Evolutionary conservation across 2,113 vertebrate species (phyloP).

Genomic region (Oryzias melastigma): DNA sequence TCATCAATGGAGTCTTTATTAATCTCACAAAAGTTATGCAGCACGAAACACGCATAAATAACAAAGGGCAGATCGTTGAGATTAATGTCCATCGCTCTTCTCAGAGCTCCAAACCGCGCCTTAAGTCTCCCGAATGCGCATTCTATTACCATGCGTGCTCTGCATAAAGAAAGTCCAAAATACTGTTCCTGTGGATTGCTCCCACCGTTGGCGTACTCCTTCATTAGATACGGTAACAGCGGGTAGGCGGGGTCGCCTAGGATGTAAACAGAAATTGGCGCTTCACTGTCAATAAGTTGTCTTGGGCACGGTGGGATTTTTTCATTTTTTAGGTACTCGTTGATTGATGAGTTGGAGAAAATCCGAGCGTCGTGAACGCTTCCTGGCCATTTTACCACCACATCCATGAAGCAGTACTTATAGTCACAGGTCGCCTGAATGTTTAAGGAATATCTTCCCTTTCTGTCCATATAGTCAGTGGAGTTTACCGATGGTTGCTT

Average conservation of each 20-base stretch:
- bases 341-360: not conserved
- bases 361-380: not conserved
- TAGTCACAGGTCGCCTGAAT: not conserved
- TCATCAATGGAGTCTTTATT: too few species aligned
- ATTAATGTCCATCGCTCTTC: too few species aligned
- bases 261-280: not conserved
- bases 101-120: too few species aligned
- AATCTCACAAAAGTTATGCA: too few species aligned
- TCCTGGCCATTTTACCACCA: conserved; percentile 5
- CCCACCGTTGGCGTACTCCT: too few species aligned
- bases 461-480: not conserved
- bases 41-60: too few species aligned
- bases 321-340: not conserved
- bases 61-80: too few species aligned
- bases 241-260: not conserved
- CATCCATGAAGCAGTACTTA: not conserved
- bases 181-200: too few species aligned
- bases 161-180: too few species aligned
- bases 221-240: too few species aligned
- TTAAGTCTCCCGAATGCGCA: too few species aligned
- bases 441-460: not conserved
- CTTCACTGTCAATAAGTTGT: not conserved
- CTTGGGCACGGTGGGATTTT: not conserved
- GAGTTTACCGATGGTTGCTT: not conserved
- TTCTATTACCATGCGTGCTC: too few species aligned